Conservation (phyloP, 2,888 invertebrate species). For the Cylloceria caligata region DNA sequence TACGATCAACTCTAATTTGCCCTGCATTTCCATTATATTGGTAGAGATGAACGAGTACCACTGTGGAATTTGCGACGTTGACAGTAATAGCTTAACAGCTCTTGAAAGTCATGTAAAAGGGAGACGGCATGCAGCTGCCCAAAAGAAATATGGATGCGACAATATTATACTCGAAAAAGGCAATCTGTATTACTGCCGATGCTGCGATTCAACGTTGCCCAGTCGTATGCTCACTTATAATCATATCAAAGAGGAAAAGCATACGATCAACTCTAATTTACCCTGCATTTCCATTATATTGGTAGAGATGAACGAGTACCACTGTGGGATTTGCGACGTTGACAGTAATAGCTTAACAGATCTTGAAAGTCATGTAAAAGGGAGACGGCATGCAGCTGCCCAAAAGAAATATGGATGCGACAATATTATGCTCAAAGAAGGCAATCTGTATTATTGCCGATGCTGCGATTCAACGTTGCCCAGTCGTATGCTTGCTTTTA, state of each 20-base stretch:
- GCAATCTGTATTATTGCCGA: constrained; percentile 18
- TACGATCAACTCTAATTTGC: neutral
- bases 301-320: neutral
- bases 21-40: neutral
- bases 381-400: neutral
- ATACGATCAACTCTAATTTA: neutral
- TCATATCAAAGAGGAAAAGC: constrained; percentile 8
- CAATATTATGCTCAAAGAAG: neutral
- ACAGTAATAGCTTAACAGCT: neutral
- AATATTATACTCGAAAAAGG: neutral
- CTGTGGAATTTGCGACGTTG: neutral
- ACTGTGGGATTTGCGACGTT: neutral
- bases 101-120: neutral
- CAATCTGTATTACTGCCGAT: constrained; percentile 22
- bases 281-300: neutral
- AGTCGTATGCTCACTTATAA: neutral
- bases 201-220: constrained; percentile 23
- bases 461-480: constrained; percentile 28
- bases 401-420: neutral
- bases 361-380: neutral
- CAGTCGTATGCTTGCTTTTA: neutral
- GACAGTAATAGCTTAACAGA: neutral
- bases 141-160: neutral
- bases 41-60: neutral
- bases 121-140: neutral